Conservation (phyloP, 2,888 invertebrate genomes). For the Endomychus coccineus region DNA sequence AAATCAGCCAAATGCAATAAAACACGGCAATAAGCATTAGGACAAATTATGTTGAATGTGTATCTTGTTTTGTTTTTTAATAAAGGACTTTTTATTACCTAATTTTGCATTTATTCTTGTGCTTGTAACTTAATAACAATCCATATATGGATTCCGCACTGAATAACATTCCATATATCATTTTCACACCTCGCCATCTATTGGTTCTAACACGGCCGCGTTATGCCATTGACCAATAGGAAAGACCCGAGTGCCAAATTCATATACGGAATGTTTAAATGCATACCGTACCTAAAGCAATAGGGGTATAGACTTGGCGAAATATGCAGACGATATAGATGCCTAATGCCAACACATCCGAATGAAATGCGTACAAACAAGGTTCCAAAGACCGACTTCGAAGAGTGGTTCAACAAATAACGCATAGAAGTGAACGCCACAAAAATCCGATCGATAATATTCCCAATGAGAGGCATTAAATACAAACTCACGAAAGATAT, state of each 20-base stretch:
- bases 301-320: no score
- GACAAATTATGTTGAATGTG: constrained; percentile 3
- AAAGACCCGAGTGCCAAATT: constrained; percentile 3
- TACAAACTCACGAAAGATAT: no score
- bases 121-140: constrained; percentile 3
- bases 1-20: constrained; percentile 4
- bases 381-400: no score
- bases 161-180: constrained; percentile 6
- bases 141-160: constrained; percentile 5
- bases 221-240: constrained; percentile 1
- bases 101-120: not conserved
- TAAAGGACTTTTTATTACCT: not conserved
- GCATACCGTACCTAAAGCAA: no score
- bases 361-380: no score
- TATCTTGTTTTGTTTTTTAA: constrained; percentile 2
- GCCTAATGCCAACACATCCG: no score
- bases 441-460: no score
- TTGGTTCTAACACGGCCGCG: constrained; percentile 1
- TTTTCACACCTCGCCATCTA: no score
- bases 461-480: no score
- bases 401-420: no score
- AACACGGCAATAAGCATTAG: constrained; percentile 4
- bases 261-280: constrained; percentile 6
- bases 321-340: no score
- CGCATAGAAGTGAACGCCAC: no score